Base-by-base conservation (phyloP, 2,797 vertebrate species). In the Rhinogobio ventralis region DNA sequence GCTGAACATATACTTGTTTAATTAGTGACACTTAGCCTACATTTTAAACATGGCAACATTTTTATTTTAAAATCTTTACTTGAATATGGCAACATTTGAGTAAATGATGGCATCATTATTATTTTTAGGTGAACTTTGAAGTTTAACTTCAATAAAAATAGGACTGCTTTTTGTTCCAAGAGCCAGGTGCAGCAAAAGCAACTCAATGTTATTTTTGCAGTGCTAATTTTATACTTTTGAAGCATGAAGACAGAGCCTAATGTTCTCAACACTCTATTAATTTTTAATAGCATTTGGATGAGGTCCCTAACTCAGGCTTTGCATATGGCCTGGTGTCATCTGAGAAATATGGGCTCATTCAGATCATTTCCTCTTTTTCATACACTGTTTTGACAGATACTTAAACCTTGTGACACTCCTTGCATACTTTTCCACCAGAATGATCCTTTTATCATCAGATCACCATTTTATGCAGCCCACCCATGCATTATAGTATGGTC, bases 281-380 rank as follows among this genome's bases (percentile, higher is more conserved):
- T 66, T 79, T 49, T 79, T 79, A 66, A 79, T 42, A 79, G 60
- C 60, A 46, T 66, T 66, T 79, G 25, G 42, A 79, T 64, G 77
- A 79, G 77, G 42, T 66, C 57, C 60, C 57, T 79, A 36, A 79
- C 25, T 60, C 28, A 68, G 30, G 66, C 23, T 72, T 79, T 68
- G 79, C 86, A 82, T 82, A 79, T 57, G 45, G 79, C 73, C 74
- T 33, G 20, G 67, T 82, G 83, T 68, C 55, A 82, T 79, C 11
- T 13, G 46, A 25, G 60, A 79, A 83, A 49, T 30, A 79, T 66
- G 25, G 28, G 25, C 25, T 79, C 25, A 79, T 66, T 30, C 19
- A 49, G 9, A 66, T 15, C 7, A 62, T 45, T 62, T 45, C 5
- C 39, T 45, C 75, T 60, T 13, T 23, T 46, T 30, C 42, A 28